Evolutionary conservation across 2,888 invertebrate species (phyloP).

Genomic region (Uropetala carovei): DNA sequence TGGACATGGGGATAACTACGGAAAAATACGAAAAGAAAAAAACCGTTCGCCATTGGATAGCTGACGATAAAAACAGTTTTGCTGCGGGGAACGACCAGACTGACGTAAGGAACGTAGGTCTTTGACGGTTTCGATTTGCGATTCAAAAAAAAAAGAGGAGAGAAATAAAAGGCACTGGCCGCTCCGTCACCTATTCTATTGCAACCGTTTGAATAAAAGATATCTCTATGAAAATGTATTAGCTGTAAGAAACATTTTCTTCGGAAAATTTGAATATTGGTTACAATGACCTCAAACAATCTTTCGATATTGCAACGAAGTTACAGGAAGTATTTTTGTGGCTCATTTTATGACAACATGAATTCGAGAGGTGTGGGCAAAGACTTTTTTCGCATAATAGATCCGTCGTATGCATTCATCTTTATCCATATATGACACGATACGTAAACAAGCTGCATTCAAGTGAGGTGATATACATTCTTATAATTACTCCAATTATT

Average conservation of each 20-base stretch:
- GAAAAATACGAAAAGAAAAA: too few species aligned
- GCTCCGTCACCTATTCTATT: neutral
- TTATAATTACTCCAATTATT: too few species aligned
- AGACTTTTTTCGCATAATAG: too few species aligned
- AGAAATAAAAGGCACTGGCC: neutral
- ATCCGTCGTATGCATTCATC: neutral
- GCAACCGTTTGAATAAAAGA: neutral
- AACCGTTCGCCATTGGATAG: too few species aligned
- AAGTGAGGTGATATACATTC: too few species aligned
- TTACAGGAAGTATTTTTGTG: neutral
- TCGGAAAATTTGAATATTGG: neutral
- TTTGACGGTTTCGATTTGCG: neutral
- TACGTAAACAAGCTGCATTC: too few species aligned
- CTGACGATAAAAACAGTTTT: neutral
- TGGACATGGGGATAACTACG: too few species aligned
- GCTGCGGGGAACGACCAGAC: neutral
- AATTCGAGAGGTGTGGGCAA: too few species aligned
- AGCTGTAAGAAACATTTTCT: neutral
- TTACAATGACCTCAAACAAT: slow-evolving; percentile 24
- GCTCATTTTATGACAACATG: too few species aligned
- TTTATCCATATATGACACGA: neutral
- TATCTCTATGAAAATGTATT: neutral
- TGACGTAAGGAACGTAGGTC: neutral
- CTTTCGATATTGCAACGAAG: neutral
- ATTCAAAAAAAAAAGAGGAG: slow-evolving; percentile 11